Base-by-base conservation (phyloP, 2,888 invertebrate species). In the Pterobdella sp. region DNA sequence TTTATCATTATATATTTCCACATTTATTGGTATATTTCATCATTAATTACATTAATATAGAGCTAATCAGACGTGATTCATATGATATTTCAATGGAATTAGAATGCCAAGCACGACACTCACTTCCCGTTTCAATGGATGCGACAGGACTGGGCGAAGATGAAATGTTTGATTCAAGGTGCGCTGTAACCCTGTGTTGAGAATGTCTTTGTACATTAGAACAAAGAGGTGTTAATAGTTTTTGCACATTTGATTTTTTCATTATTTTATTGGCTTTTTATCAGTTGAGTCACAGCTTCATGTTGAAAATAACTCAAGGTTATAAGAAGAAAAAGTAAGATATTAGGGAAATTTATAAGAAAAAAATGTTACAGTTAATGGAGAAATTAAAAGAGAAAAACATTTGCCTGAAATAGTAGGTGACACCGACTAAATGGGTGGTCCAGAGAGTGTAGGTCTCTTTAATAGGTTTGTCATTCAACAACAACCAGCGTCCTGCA, bases 71-170 rank as follows among this genome's bases (percentile, higher is more conserved):
- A n/a, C n/a, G n/a, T n/a, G n/a, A n/a, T n/a, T n/a, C n/a, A n/a
- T n/a, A n/a, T n/a, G n/a, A n/a, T n/a, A n/a, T n/a, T n/a, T n/a
- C n/a, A n/a, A n/a, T n/a, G n/a, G n/a, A n/a, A n/a, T n/a, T n/a
- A n/a, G n/a, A n/a, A n/a, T n/a, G n/a, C n/a, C n/a, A n/a, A n/a
- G n/a, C 22, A 31, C 22, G 4, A 7, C 35, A 29, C 68, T 22
- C 18, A 71, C 71, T 71, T 34, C 35, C 52, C 0, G 63, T 63
- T 18, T 71, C 60, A 32, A 71, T 26, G 34, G 63, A 60, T 18
- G 36, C 71, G 29, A n/a, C 32, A n/a, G 71, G 71, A 71, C 71
- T 71, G 34, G 71, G 71, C 26, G 34, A 34, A 56, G 56, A 56
- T 60, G 34, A 35, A 4, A 60, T 18, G 37, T 71, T 56, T n/a